A percentile compares a stretch with the other conserved stretches of the same genome.
Evolutionary conservation across 2,113 vertebrate species (phyloP).

Genomic region (Microcebus tavaratra): DNA sequence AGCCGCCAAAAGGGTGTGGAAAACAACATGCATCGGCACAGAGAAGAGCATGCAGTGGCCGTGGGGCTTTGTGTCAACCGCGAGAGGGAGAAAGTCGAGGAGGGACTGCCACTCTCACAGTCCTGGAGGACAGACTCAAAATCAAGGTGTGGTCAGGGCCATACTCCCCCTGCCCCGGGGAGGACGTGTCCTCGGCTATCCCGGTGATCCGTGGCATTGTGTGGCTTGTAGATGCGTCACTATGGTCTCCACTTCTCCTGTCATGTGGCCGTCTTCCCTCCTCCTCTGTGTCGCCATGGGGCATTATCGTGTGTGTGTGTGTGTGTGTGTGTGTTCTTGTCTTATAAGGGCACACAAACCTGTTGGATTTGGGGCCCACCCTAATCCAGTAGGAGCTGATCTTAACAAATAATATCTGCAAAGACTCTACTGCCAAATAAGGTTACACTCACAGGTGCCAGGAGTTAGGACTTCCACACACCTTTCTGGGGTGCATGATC

Average conservation of each 20-base stretch:
- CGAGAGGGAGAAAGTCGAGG: rapidly evolving
- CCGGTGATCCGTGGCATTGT: no score
- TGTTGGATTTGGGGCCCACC: no score
- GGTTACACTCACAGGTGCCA: no score
- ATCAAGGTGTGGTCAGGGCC: neutral
- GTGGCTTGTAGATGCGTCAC: neutral
- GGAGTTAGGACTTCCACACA: neutral
- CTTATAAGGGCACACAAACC: neutral
- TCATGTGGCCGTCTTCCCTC: rapidly evolving
- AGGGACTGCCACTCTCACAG: rapidly evolving
- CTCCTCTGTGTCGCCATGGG: rapidly evolving
- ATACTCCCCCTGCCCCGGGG: rapidly evolving
- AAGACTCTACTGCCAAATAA: neutral
- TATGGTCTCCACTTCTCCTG: neutral
- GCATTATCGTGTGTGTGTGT: rapidly evolving
- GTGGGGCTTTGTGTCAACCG: rapidly evolving
- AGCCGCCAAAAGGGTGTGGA: no score
- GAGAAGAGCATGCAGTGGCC: rapidly evolving
- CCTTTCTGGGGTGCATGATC: neutral
- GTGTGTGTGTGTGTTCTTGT: neutral
- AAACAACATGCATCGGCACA: rapidly evolving
- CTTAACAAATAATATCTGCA: neutral
- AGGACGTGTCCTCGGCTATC: neutral
- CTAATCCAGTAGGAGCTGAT: neutral
- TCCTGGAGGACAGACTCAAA: neutral